Base-by-base conservation (phyloP, 2,113 vertebrate genomes). In the Cacatua alba region DNA sequence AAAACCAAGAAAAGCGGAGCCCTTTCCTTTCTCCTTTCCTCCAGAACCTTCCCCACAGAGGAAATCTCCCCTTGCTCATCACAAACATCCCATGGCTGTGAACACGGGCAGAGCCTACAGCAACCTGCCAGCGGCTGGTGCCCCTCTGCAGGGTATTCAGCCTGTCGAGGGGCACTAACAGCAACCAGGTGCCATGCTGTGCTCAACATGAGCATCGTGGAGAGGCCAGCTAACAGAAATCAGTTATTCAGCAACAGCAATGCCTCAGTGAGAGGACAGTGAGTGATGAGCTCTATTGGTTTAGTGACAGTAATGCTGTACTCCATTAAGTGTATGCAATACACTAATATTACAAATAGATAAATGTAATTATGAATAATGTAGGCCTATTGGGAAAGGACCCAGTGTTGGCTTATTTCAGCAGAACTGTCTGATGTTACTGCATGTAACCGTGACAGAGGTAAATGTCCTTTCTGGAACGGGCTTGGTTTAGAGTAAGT, bases 191-290 rank as follows among this genome's bases (percentile, higher is more conserved):
- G 20, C 33, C 24, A 19, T 2, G 8, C 39, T 20, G 6, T 21
- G 39, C 2, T 7, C 23, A 9, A 10, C 2, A 5, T 9, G 12
- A 37, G 60, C 2, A 20, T 5, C 1, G 0, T 10, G 74, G 37
- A 7, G 53, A 53, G 26, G 33, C 41, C 63, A 28, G 55, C 10
- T 23, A 18, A 39, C 35, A 43, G 7, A 41, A 49, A 19, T 0
- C 3, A 37, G 26, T 29, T 31, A 9, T 46, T 46, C 53, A 57
- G 76, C 60, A 69, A 23, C 9, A 21, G 15, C 5, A 31, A n/a
- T 1, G 44, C 39, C 65, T 48, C 35, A 7, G 43, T 11, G 8
- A 53, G 65, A 1, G 23, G 31, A n/a, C 72, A 71, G 13, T 2
- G 37, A 65, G 70, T 3, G 55, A 86, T 4, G 3, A 2, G 17